Evolutionary conservation across 1,140 invertebrate species (phyloP).

Genomic region (Rhyzopertha dominica): DNA sequence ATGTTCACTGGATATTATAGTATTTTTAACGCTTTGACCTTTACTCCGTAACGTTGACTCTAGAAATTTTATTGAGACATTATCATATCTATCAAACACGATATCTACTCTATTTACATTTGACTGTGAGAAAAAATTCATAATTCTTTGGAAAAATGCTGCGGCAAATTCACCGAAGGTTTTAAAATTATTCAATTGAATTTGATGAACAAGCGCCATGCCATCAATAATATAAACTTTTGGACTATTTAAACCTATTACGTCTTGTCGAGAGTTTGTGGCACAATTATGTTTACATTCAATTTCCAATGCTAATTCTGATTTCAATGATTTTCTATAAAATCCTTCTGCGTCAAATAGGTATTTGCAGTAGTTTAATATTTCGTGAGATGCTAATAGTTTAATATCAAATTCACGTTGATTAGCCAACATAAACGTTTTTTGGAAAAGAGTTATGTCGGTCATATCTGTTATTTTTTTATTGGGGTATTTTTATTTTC

Average conservation of each 20-base stretch:
- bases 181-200: slow-evolving; percentile 22
- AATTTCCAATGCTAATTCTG: slow-evolving; percentile 23
- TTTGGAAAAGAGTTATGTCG: slow-evolving; percentile 18
- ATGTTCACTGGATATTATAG: slow-evolving; percentile 18
- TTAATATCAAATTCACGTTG: slow-evolving; percentile 20
- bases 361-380: slow-evolving; percentile 22
- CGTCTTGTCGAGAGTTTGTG: slow-evolving; percentile 17
- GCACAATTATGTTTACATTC: slow-evolving; percentile 19
- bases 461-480: slow-evolving; percentile 22
- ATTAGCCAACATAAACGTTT: slow-evolving; percentile 23
- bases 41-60: slow-evolving; percentile 21
- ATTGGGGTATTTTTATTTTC: slow-evolving; percentile 16
- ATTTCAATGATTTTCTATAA: slow-evolving; percentile 22
- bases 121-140: slow-evolving; percentile 16
- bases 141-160: slow-evolving; percentile 22
- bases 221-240: slow-evolving; percentile 20
- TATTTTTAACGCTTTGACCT: slow-evolving; percentile 22
- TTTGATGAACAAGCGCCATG: slow-evolving; percentile 20
- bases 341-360: slow-evolving; percentile 21
- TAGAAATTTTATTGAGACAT: slow-evolving; percentile 22
- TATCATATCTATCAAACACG: slow-evolving; percentile 23
- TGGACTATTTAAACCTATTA: slow-evolving; percentile 15
- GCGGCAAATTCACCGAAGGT: slow-evolving; percentile 23
- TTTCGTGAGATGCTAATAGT: slow-evolving; percentile 23
- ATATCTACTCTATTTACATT: slow-evolving; percentile 20